Base-by-base conservation (phyloP, 2,113 vertebrate genomes). In the Cyrtonyx montezumae region DNA sequence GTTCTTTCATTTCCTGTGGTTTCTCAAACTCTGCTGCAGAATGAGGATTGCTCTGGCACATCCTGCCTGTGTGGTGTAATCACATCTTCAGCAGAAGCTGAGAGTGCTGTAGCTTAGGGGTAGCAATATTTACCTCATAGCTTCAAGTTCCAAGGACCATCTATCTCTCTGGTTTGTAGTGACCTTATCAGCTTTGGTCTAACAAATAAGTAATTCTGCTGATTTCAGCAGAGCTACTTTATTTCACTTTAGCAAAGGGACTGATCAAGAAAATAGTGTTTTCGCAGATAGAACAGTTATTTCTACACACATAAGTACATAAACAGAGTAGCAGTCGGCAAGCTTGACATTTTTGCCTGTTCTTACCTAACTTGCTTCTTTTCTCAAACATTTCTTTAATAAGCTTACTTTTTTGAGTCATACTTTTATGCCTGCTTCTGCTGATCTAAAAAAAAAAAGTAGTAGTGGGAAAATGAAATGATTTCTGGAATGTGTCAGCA, bases 401-500 rank as follows among this genome's bases (percentile, higher is more conserved):
- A 69, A 82, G 30, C 21, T 62, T 25, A 40, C 9, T 14, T 88
- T 53, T 68, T 36, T 53, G n/a, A 36, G 67, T 11, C 61, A 82
- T 83, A 46, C 8, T 82, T 58, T 88, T 2, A 2, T 1, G 4
- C n/a, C 21, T 48, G 61, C 48, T 91, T 88, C 55, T 79, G 51
- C 43, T 71, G 58, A 71, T 84, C 61, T 2, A 10, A n/a, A 37
- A 62, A 20, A 46, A 46, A 46, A 46, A 67, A 65, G 0, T 66
- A 51, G 36, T 66, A 56, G 58, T 66, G n/a, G 36, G 58, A 90
- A 93, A 94, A 90, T 81, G 2, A 92, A 95, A 69, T 84, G 1
- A 82, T 89, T 69, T 92, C 88, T 94, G 87, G 87, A 88, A 91
- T 67, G 84, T 85, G 63, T 96, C 91, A 96, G 70, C 67, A 79